Base-by-base conservation (phyloP, 1,140 invertebrate species). In the Aphelenchoides fujianensis region DNA sequence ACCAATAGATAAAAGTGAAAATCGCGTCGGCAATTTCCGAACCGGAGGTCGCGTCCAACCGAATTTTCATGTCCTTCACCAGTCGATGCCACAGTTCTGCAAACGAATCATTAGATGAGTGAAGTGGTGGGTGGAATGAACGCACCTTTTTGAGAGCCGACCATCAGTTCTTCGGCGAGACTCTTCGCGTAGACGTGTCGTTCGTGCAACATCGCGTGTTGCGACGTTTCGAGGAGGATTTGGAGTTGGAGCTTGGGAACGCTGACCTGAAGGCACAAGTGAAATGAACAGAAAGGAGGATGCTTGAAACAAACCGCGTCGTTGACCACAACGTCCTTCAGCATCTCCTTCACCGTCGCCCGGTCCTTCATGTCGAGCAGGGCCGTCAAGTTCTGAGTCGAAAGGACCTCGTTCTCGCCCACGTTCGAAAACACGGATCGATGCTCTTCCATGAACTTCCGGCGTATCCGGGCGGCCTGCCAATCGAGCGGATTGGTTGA, bases 141-240 rank as follows among this genome's bases (percentile, higher is more conserved):
- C 19, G 55, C 23, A 19, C 19, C 5, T 59, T 59, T 19, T 59
- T 7, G 19, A 59, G 23, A 48, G 41, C n/a, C 23, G 12, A 12
- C 41, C 41, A 48, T 48, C 23, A 7, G 55, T 7, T 59, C 5
- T 30, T 5, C 5, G 23, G 5, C 5, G 5, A 59, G 55, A 7
- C 34, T 59, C 55, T 59, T 59, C 5, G 5, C 19, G 34, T 59
- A 59, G 19, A 59, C 55, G 19, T 59, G 55, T 19, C 19, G 28
- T 59, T 59, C 55, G 55, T 59, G 55, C 23, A 59, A 32, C 55
- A 59, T 59, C 19, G 55, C 5, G 34, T 59, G 55, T 59, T 59
- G 55, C 7, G 55, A 59, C 12, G 5, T 59, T 59, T 59, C 55
- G 7, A 59, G 19, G 27, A 59, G 19, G 27, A 59, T 16, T 19